Evolutionary conservation across 2,113 vertebrate species (phyloP).

Genomic region (Otocyon megalotis): DNA sequence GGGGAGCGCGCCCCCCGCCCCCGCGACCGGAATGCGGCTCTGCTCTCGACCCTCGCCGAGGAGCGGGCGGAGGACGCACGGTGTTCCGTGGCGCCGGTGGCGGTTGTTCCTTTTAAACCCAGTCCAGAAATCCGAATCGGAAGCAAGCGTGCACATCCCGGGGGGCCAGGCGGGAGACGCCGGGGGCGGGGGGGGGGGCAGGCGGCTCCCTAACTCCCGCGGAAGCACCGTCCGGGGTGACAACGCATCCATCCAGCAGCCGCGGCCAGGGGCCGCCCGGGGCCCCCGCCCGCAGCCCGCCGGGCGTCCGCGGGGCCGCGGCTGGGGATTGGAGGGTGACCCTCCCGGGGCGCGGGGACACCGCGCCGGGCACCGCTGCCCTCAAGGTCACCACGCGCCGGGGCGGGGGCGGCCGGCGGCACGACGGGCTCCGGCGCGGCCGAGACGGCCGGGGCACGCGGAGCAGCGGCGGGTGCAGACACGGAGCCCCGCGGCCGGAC

Average conservation of each 20-base stretch:
- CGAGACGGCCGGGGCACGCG: conserved; percentile 10
- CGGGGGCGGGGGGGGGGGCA: not conserved
- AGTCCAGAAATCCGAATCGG: conserved; percentile 55
- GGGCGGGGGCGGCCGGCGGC: conserved; percentile 46
- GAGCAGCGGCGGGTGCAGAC: not conserved
- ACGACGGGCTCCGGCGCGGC: conserved; percentile 62
- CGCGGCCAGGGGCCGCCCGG: not conserved
- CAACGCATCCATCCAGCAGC: conserved; percentile 38
- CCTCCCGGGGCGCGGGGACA: not conserved
- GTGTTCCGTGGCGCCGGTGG: too few species aligned
- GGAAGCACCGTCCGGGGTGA: conserved; percentile 59
- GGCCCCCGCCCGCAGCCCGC: not conserved
- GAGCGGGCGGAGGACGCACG: not conserved
- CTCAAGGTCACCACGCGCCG: conserved; percentile 86
- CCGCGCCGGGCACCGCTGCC: conserved; percentile 72
- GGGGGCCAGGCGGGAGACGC: not conserved
- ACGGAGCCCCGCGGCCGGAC: not conserved
- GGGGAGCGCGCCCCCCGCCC: not conserved
- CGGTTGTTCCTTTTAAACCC: not conserved
- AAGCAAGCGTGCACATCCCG: conserved; percentile 43
- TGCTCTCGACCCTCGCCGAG: not conserved
- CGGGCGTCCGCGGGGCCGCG: not conserved
- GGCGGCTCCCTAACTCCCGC: conserved; percentile 51
- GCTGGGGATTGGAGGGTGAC: conserved; percentile 49
- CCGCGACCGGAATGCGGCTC: not conserved